phyloP scores from a whole-genome alignment of 2,797 vertebrate species.

The Lycodopsis pacificus region DNA sequence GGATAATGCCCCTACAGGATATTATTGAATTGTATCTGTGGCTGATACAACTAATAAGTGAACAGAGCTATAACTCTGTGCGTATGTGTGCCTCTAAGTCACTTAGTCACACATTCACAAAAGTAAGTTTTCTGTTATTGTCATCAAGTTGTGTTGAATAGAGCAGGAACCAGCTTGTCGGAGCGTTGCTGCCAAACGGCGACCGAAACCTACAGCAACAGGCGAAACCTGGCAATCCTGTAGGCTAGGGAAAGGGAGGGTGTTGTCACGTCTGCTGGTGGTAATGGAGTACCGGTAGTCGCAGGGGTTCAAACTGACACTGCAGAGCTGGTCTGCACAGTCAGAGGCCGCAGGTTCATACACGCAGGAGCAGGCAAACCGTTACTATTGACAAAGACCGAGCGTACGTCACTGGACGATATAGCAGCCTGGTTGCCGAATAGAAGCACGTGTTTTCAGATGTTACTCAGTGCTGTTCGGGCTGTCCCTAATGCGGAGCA shows the following conservation, averaged over 20 bases:
- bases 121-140: conserved; percentile 61
- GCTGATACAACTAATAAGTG: conserved; percentile 13
- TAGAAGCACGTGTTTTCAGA: background rate
- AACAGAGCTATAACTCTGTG: conserved; percentile 1
- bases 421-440: conserved; percentile 5
- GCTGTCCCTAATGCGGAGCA: background rate
- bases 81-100: conserved; percentile 42
- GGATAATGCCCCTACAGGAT: conserved; percentile 23
- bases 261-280: conserved; percentile 69
- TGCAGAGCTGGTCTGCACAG: conserved; percentile 81
- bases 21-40: conserved; percentile 21
- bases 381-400: conserved; percentile 68
- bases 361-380: conserved; percentile 71
- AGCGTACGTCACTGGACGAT: conserved; percentile 16
- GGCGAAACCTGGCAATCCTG: conserved; percentile 86
- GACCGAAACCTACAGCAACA: conserved; percentile 86
- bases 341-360: conserved; percentile 79
- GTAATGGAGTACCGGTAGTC: conserved; percentile 50
- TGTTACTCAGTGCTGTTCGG: conserved; percentile 3
- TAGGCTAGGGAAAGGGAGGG: conserved; percentile 73
- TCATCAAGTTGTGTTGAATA: conserved; percentile 71
- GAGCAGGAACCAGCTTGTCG: conserved; percentile 86
- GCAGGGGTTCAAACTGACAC: conserved; percentile 78
- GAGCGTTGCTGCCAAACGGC: conserved; percentile 72
- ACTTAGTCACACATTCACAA: conserved; percentile 50